Conservation (phyloP, 2,888 invertebrate genomes). For the Eristalis arbustorum region DNA sequence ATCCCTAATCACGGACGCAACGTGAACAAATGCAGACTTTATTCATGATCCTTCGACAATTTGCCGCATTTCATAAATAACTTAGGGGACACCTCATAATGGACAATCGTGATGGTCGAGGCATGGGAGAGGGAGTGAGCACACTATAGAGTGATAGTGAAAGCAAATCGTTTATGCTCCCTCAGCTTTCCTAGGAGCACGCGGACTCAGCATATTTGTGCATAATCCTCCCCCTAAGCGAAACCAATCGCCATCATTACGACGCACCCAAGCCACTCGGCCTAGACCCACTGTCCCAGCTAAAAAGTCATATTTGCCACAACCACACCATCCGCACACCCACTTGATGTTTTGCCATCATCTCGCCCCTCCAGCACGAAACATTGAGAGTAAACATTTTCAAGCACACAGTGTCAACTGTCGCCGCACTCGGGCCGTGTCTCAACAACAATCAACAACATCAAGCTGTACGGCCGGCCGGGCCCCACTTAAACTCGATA, state of each 20-base stretch:
- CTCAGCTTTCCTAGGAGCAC: too few species aligned
- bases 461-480: constrained; percentile 24
- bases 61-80: too few species aligned
- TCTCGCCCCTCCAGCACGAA: constrained; percentile 16
- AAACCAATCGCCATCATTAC: not conserved
- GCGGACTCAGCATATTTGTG: too few species aligned
- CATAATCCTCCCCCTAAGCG: too few species aligned
- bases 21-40: too few species aligned
- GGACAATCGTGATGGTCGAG: too few species aligned
- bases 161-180: too few species aligned
- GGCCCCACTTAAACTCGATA: constrained; percentile 53
- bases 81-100: too few species aligned
- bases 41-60: too few species aligned
- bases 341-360: constrained; percentile 43
- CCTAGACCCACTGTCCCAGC: constrained; percentile 21
- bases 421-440: not conserved
- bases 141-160: too few species aligned
- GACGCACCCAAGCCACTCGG: not conserved
- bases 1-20: too few species aligned
- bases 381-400: constrained; percentile 55
- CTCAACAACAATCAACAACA: not conserved
- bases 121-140: too few species aligned
- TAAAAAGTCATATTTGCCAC: constrained; percentile 13
- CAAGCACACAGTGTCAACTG: constrained; percentile 31
- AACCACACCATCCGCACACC: not conserved